phyloP scores from a whole-genome alignment of 2,888 invertebrate species.

The Gymnosoma rotundatum region DNA sequence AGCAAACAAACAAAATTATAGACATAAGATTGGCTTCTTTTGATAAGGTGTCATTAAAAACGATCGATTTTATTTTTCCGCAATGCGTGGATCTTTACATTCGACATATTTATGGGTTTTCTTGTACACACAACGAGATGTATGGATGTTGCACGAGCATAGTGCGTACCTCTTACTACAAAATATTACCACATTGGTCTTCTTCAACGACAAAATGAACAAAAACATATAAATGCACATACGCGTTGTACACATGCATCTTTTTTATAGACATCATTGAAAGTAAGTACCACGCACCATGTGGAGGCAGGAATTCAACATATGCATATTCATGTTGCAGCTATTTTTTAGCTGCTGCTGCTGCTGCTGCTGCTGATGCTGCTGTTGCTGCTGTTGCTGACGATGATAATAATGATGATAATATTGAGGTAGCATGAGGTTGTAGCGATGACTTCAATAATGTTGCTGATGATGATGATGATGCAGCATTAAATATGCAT shows the following conservation, averaged over 20 bases:
- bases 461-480: slow-evolving; percentile 47
- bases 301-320: slow-evolving; percentile 66
- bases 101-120: slow-evolving; percentile 74
- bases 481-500: slow-evolving; percentile 69
- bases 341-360: slow-evolving; percentile 36
- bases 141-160: slow-evolving; percentile 31
- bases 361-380: slow-evolving; percentile 2
- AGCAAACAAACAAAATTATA: slow-evolving; percentile 73
- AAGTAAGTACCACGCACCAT: slow-evolving; percentile 63
- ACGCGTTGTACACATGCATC: not conserved
- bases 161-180: slow-evolving; percentile 46
- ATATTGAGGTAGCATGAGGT: slow-evolving; percentile 48
- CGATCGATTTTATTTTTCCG: slow-evolving; percentile 75
- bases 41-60: slow-evolving; percentile 77
- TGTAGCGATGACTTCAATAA: slow-evolving; percentile 46
- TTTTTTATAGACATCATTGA: slow-evolving; percentile 27
- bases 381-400: not conserved
- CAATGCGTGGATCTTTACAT: slow-evolving; percentile 73
- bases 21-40: slow-evolving; percentile 75
- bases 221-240: not conserved
- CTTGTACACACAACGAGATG: slow-evolving; percentile 60
- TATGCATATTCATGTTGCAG: slow-evolving; percentile 69
- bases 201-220: slow-evolving; percentile 32
- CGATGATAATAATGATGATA: slow-evolving; percentile 16
- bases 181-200: slow-evolving; percentile 44